Conservation (phyloP, 2,113 vertebrate genomes). For the Neogobius melanostomus region DNA sequence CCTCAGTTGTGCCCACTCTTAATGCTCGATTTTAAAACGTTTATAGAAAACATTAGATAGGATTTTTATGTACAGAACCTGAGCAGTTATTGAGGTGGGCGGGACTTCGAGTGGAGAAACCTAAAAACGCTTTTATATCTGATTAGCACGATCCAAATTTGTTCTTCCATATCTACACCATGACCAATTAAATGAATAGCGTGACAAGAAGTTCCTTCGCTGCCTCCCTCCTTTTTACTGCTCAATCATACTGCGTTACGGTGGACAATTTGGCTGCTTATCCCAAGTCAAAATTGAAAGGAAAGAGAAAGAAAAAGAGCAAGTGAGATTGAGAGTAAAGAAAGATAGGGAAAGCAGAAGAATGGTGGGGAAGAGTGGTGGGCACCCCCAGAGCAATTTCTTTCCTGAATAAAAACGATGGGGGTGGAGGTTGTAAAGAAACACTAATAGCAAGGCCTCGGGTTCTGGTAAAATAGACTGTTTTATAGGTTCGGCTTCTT, state of each 20-base stretch:
- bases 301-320: conserved; percentile 92
- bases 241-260: conserved; percentile 99
- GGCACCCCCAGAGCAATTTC: conserved; percentile 87
- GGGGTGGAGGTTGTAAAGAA: conserved; percentile 75
- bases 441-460: conserved; percentile 87
- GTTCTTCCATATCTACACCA: conserved; percentile 88
- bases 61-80: no score
- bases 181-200: conserved; percentile 87
- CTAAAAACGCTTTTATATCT: conserved; percentile 26
- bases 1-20: no score
- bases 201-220: conserved; percentile 73
- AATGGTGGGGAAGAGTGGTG: conserved; percentile 84
- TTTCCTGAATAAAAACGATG: conserved; percentile 76
- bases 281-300: conserved; percentile 98
- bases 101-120: conserved; percentile 77
- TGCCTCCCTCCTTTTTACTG: conserved; percentile 87
- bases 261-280: conserved; percentile 83
- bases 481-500: conserved; percentile 82
- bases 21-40: no score
- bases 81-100: background rate
- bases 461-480: conserved; percentile 93
- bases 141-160: conserved; percentile 38
- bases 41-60: no score
- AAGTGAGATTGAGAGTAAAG: conserved; percentile 58
- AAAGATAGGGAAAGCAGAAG: conserved; percentile 74